phyloP scores from a whole-genome alignment of 1,140 invertebrate genomes.

The Musca domestica region DNA sequence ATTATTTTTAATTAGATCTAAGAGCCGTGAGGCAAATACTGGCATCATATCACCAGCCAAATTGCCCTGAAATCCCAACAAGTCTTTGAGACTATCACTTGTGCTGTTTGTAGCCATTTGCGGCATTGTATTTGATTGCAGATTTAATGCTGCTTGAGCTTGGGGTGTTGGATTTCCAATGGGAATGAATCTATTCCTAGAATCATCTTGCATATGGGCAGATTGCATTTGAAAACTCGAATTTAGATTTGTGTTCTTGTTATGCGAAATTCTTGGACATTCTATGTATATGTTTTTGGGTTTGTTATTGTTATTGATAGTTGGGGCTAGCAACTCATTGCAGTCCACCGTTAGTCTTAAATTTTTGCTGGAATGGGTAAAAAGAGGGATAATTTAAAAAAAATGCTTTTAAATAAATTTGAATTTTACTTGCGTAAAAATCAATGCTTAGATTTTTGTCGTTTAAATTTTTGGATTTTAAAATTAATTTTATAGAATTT shows the following conservation, averaged over 20 bases:
- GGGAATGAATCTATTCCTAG: background rate
- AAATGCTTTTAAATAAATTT: too few relatives aligned
- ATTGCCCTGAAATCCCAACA: slow-evolving; percentile 17
- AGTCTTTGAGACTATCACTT: slow-evolving; percentile 7
- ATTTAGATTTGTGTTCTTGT: background rate
- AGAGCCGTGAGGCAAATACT: slow-evolving; percentile 34
- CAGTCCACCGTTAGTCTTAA: slow-evolving; percentile 24
- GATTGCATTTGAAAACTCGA: background rate
- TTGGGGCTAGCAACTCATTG: background rate
- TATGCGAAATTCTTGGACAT: slow-evolving; percentile 7
- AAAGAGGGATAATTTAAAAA: too few relatives aligned
- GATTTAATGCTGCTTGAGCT: slow-evolving; percentile 9
- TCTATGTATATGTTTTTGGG: slow-evolving; percentile 19
- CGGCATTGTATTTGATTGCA: background rate
- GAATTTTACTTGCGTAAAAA: too few relatives aligned
- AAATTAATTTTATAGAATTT: too few relatives aligned
- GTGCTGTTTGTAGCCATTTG: background rate
- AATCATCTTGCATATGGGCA: background rate
- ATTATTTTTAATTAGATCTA: slow-evolving; percentile 31
- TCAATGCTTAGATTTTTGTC: too few relatives aligned
- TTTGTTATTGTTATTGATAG: background rate
- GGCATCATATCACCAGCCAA: slow-evolving; percentile 26
- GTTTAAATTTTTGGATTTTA: too few relatives aligned
- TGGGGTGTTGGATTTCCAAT: background rate
- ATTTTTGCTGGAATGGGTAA: slow-evolving; percentile 24